A percentile compares a stretch with the other conserved stretches of the same genome.
Conservation (phyloP, 2,797 vertebrate species). For the Urosaurus nigricauda region DNA sequence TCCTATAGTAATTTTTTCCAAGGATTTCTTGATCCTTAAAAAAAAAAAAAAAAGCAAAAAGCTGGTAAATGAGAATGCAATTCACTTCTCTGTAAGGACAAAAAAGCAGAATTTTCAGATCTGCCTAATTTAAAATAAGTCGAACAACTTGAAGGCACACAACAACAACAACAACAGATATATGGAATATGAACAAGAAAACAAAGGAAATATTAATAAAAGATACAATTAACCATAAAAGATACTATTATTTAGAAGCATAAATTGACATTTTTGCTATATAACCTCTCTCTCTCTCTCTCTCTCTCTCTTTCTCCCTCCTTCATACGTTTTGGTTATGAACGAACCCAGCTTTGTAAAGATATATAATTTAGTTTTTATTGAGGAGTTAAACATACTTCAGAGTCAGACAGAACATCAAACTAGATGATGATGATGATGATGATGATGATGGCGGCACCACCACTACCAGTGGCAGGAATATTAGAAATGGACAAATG, state of each 20-base stretch:
- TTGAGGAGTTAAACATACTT: not conserved
- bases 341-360: not conserved
- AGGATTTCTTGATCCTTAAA: slow-evolving; percentile 69
- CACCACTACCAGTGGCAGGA: too few species aligned
- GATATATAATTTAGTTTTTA: not conserved
- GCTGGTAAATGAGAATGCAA: slow-evolving; percentile 69
- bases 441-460: too few species aligned
- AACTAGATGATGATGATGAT: not conserved
- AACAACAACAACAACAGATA: not conserved
- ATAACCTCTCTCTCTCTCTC: not conserved
- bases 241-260: not conserved
- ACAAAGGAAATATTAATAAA: not conserved
- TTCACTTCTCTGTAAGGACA: slow-evolving; percentile 65
- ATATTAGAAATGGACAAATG: too few species aligned
- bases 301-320: not conserved
- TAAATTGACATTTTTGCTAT: not conserved
- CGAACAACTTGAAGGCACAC: not conserved
- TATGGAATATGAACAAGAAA: not conserved
- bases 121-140: not conserved
- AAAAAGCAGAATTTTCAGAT: slow-evolving; percentile 41
- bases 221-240: not conserved
- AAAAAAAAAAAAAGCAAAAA: slow-evolving; percentile 41
- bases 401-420: not conserved
- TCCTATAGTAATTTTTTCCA: slow-evolving; percentile 64
- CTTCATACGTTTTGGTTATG: slow-evolving; percentile 35